phyloP scores from a whole-genome alignment of 1,140 invertebrate species.

The Drosophila ambigua region DNA sequence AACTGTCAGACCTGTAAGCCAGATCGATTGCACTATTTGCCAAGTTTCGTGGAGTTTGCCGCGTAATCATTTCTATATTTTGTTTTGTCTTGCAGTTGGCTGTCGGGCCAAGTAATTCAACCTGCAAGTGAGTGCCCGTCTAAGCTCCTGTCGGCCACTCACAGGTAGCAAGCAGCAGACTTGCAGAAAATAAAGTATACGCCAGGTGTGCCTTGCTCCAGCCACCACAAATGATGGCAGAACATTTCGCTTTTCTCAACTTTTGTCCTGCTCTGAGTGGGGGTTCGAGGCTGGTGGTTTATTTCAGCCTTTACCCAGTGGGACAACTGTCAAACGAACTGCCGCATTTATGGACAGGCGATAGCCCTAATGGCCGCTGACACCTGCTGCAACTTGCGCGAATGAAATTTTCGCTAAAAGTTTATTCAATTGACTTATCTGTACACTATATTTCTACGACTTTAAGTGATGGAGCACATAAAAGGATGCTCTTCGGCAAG shows the following conservation, averaged over 20 bases:
- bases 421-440: slow-evolving; percentile 24
- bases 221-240: slow-evolving; percentile 16
- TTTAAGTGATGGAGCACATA: slow-evolving; percentile 14
- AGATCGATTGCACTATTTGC: neutral
- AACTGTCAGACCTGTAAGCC: no score
- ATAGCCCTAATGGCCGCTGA: slow-evolving; percentile 57
- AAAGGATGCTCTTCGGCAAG: neutral
- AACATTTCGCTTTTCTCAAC: slow-evolving; percentile 16
- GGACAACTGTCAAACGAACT: slow-evolving; percentile 28
- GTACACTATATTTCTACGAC: neutral
- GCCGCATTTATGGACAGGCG: slow-evolving; percentile 29
- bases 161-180: neutral
- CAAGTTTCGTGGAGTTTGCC: neutral
- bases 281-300: slow-evolving; percentile 6
- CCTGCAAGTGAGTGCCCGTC: slow-evolving; percentile 13
- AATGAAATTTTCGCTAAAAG: slow-evolving; percentile 19
- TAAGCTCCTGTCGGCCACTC: slow-evolving; percentile 33
- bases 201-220: slow-evolving; percentile 9
- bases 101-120: neutral
- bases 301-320: slow-evolving; percentile 9
- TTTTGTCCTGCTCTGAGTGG: slow-evolving; percentile 14
- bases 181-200: slow-evolving; percentile 37
- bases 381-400: slow-evolving; percentile 48
- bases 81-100: no score
- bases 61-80: slow-evolving; percentile 12